phyloP scores from a whole-genome alignment of 1,140 invertebrate genomes.

The Bombus huntii region DNA sequence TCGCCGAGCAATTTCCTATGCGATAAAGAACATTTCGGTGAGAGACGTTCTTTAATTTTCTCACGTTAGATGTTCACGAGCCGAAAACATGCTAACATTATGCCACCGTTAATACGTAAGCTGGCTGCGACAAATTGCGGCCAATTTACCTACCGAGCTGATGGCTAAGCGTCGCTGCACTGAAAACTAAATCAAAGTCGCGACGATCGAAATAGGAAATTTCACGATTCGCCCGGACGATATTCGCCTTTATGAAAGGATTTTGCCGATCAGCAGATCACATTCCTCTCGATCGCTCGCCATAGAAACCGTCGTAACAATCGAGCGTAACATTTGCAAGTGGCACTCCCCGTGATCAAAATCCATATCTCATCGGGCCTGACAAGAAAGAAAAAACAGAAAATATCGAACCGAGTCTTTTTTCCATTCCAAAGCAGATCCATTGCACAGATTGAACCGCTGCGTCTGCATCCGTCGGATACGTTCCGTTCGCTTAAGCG shows the following conservation, averaged over 20 bases:
- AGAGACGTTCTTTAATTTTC: not conserved
- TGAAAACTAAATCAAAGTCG: not conserved
- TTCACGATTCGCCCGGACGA: slow-evolving; percentile 13
- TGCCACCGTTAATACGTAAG: not conserved
- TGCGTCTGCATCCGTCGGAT: slow-evolving; percentile 54
- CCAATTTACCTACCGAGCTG: not conserved
- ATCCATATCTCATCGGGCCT: slow-evolving; percentile 47
- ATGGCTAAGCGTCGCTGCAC: not conserved
- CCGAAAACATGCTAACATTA: not conserved
- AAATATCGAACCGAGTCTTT: slow-evolving; percentile 21
- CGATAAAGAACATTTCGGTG: not conserved
- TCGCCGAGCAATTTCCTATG: not conserved
- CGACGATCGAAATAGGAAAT: not conserved
- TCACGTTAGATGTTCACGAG: not conserved
- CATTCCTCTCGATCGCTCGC: slow-evolving; percentile 8
- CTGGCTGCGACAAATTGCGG: not conserved
- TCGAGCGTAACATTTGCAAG: slow-evolving; percentile 31
- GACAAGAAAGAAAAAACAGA: not conserved
- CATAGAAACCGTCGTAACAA: slow-evolving; percentile 27
- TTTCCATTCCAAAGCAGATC: not conserved
- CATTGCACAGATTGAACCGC: slow-evolving; percentile 22
- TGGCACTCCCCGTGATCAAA: slow-evolving; percentile 51
- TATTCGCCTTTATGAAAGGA: slow-evolving; percentile 1
- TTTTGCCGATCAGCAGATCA: slow-evolving; percentile 3
- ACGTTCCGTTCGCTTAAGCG: not conserved